Evolutionary conservation across 2,113 vertebrate genomes (phyloP), one percentile per base, ranked within the genome.

Genomic region (Peromyscus maniculatus): DNA sequence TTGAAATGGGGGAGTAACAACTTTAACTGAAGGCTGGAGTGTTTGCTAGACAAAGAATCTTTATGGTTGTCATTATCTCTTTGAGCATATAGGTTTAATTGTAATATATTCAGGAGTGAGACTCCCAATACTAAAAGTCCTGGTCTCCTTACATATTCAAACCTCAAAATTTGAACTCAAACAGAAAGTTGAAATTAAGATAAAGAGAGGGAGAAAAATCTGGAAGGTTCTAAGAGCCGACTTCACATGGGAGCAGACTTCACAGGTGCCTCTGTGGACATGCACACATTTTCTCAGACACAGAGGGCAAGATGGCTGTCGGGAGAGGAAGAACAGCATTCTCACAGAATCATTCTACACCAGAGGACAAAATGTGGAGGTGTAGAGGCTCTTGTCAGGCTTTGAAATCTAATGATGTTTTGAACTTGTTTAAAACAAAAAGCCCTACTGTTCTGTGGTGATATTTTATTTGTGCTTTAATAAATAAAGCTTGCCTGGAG

Each of bases 341-440:
- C 28, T 46, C 46, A 11, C 26, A 67, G 5, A 19, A 8, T 13
- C 26, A 6, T 0, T 11, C 36, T 15, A 31, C 3, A 12, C 4
- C 26, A 55, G 16, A 67, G n/a, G 4, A 33, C 12, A 89, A 22
- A 31, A 39, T 39, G 62, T 79, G 19, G 2, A 15, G 12, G 7
- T 7, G 9, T 1, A 21, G 66, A 39, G 24, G 7, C 15, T 11
- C 8, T 19, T 43, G 15, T 31, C 24, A 77, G 10, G 24, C 1
- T 9, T 15, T 91, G 55, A 55, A 39, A 55, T 15, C 49, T 21
- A 82, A 67, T 4, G 5, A 49, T 21, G 43, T 22, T 69, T 33
- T 43, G 36, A 59, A 83, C 16, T 82, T 80, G 1, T 55, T 36
- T 55, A 80, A 55, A 31, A 19, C 28, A 33, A 33, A 49, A 79